Conservation (phyloP, 2,113 vertebrate species). For the Glaucomys volans region DNA sequence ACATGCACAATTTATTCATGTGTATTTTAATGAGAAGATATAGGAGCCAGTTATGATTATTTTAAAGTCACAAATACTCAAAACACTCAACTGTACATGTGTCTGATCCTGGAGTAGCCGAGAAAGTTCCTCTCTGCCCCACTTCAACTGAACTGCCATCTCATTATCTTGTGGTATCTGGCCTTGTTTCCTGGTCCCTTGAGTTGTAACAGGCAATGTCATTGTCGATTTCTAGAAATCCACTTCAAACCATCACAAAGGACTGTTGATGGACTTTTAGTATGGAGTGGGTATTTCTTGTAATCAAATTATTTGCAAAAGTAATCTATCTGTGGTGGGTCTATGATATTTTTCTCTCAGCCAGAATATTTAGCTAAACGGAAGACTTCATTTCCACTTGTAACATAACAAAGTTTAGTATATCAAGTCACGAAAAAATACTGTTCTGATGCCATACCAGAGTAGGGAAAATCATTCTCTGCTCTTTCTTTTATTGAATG, state of each 20-base stretch:
- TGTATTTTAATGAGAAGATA: conserved; percentile 2
- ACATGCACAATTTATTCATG: not conserved
- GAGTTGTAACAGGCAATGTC: not conserved
- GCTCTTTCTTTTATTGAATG: not conserved
- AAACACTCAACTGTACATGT: not conserved
- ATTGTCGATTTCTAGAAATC: conserved; percentile 44
- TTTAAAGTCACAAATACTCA: conserved; percentile 38
- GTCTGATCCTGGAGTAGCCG: not conserved
- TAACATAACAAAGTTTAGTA: not conserved
- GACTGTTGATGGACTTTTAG: not conserved
- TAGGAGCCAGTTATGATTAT: not conserved
- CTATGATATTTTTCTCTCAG: not conserved
- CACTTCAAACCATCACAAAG: not conserved
- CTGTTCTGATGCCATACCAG: not conserved
- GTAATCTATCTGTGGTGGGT: not conserved
- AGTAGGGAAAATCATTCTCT: not conserved
- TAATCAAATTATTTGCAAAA: conserved; percentile 44
- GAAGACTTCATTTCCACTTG: not conserved
- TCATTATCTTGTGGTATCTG: not conserved
- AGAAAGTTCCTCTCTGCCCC: not conserved
- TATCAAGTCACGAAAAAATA: conserved; percentile 29
- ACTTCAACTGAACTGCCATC: not conserved
- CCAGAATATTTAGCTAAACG: not conserved
- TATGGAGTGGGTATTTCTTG: not conserved
- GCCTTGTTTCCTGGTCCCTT: not conserved